phyloP scores from a whole-genome alignment of 1,140 invertebrate genomes.

The Argopecten irradians region DNA sequence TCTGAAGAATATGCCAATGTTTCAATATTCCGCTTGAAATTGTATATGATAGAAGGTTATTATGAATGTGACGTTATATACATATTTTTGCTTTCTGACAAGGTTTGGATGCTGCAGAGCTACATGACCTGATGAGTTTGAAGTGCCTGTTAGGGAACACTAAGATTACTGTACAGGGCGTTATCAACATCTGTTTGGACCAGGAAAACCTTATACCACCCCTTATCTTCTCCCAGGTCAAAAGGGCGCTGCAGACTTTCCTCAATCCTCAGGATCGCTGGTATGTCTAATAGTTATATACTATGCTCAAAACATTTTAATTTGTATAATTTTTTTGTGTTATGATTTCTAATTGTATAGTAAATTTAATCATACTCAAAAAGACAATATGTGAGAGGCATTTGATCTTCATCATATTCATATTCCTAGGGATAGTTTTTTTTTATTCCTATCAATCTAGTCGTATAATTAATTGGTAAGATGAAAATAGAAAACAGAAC shows the following conservation, averaged over 20 bases:
- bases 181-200: conserved; percentile 55
- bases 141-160: conserved; percentile 46
- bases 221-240: conserved; percentile 60
- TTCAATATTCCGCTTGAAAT: neutral
- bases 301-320: no score
- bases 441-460: no score
- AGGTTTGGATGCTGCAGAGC: conserved; percentile 69
- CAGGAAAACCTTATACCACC: conserved; percentile 58
- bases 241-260: conserved; percentile 67
- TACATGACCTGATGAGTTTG: conserved; percentile 68
- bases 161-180: conserved; percentile 56
- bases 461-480: no score
- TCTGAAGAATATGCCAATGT: neutral
- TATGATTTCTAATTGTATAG: no score
- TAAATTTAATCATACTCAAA: no score
- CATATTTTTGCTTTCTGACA: neutral
- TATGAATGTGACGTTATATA: no score
- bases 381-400: no score
- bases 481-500: no score
- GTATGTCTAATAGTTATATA: conserved; percentile 44
- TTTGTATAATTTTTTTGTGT: no score
- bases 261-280: conserved; percentile 63
- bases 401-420: no score
- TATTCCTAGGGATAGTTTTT: no score
- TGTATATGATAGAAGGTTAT: neutral